phyloP scores from a whole-genome alignment of 2,113 vertebrate species.

The Gymnorhina tibicen region DNA sequence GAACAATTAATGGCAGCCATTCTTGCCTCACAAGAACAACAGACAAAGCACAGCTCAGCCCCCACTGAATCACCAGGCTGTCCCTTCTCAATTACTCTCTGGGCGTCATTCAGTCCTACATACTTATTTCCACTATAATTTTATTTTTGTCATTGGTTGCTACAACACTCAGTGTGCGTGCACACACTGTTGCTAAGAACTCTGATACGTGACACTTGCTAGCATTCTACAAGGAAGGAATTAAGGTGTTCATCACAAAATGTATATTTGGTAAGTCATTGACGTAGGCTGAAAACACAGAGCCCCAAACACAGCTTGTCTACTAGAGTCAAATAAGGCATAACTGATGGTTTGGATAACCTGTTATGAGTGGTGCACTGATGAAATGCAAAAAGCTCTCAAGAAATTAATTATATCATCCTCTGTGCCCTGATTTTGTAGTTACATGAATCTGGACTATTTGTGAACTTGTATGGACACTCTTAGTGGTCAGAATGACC shows the following conservation, averaged over 20 bases:
- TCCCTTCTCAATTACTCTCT: neutral
- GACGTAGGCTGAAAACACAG: neutral
- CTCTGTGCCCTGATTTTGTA: neutral
- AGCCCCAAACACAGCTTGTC: neutral
- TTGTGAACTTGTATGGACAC: neutral
- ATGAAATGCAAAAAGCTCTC: neutral
- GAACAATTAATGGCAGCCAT: neutral
- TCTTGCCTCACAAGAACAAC: neutral
- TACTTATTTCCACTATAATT: neutral
- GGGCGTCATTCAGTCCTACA: neutral
- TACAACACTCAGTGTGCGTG: neutral
- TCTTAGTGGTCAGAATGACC: neutral
- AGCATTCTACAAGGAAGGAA: neutral
- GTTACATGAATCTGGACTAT: neutral
- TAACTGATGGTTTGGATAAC: neutral
- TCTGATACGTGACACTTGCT: neutral
- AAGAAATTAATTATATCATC: neutral
- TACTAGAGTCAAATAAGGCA: neutral
- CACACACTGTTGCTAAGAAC: neutral
- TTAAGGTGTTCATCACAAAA: neutral
- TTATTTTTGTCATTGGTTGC: neutral
- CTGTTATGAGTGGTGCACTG: neutral
- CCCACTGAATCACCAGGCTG: neutral
- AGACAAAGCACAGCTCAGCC: neutral
- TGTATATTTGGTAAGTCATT: neutral